Percentiles rank a stretch among this genome's conserved stretches.
phyloP scores from a whole-genome alignment of 2,797 vertebrate genomes.

The Muscicapa comitata region DNA sequence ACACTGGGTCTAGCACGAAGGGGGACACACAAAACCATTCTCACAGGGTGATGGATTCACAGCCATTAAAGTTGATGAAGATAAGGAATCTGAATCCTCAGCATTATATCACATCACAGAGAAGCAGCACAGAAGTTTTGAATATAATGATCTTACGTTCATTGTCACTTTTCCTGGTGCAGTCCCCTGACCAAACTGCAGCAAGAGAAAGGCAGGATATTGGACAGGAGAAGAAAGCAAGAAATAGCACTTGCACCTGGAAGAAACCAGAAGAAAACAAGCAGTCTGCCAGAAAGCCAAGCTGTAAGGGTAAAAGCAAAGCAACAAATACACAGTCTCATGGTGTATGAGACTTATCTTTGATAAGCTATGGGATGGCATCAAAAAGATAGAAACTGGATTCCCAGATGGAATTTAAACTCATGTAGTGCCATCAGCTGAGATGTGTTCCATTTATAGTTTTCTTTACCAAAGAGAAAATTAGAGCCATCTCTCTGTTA shows the following conservation, averaged over 20 bases:
- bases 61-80: neutral
- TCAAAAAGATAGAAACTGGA: neutral
- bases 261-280: constrained; percentile 70
- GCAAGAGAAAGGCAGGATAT: constrained; percentile 61
- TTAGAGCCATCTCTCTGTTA: neutral
- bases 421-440: neutral
- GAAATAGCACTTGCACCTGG: constrained; percentile 65
- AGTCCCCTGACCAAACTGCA: constrained; percentile 55
- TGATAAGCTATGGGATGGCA: neutral
- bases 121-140: neutral
- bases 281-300: constrained; percentile 45
- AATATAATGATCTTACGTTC: constrained; percentile 58
- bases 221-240: constrained; percentile 61
- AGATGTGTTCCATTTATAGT: neutral
- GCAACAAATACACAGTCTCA: neutral
- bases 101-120: neutral
- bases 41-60: neutral
- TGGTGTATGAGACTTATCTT: neutral
- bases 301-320: neutral
- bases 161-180: constrained; percentile 20
- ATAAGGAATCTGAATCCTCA: neutral
- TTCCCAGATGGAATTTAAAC: neutral
- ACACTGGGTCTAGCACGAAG: neutral
- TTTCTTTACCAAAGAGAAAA: neutral
- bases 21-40: neutral